These are phyloP conservation scores for Drosophila demipolita DNA, from an alignment of 2,888 invertebrate genomes.

Conservation along the genomic window DNA sequence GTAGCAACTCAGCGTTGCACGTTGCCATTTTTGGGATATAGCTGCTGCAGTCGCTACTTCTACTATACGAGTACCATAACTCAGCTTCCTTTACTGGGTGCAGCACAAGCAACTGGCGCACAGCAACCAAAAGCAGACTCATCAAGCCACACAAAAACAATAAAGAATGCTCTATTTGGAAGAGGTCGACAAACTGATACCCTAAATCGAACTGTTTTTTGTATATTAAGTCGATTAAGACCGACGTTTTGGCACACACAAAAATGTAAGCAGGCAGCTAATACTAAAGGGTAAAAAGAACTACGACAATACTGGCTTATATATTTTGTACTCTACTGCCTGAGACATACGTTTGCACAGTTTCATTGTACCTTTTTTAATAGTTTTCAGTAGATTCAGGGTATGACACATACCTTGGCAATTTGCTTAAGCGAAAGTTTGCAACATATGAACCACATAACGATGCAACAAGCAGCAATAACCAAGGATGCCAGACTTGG, in stretches of 20 bases:
- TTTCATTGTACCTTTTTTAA: background rate
- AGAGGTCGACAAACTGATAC: background rate
- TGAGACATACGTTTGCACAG: background rate
- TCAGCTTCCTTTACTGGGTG: constrained; percentile 55
- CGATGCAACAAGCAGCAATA: constrained; percentile 45
- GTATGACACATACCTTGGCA: constrained; percentile 46
- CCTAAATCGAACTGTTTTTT: background rate
- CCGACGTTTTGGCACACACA: background rate
- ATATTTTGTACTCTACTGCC: no score
- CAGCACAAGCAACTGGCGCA: constrained; percentile 44
- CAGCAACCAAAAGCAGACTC: constrained; percentile 43
- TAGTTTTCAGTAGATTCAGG: background rate
- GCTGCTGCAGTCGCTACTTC: constrained; percentile 32
- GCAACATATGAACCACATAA: constrained; percentile 66
- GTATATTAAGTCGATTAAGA: background rate
- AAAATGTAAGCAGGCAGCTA: background rate
- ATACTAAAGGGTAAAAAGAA: background rate
- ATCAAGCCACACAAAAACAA: constrained; percentile 40
- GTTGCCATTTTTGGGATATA: constrained; percentile 45
- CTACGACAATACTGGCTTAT: background rate
- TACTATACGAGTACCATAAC: constrained; percentile 47
- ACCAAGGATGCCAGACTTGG: constrained; percentile 20
- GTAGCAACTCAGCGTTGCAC: constrained; percentile 41
- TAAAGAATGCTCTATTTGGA: background rate
- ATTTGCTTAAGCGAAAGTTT: constrained; percentile 74